phyloP scores from a whole-genome alignment of 1,140 invertebrate genomes.

The Papilio glaucus region DNA sequence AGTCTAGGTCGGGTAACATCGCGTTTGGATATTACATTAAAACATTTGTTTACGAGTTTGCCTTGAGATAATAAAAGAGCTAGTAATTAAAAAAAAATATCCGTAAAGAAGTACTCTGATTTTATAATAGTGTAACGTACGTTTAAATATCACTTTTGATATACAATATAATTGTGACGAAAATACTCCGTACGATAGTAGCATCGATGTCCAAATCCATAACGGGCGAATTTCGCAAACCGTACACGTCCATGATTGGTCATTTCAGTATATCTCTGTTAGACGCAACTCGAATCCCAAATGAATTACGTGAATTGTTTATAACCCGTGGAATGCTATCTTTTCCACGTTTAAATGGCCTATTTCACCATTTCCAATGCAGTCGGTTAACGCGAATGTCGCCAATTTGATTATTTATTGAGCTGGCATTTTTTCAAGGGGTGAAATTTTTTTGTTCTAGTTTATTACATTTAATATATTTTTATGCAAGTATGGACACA shows the following conservation, averaged over 20 bases:
- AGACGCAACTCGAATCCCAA: constrained; percentile 65
- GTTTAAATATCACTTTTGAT: constrained; percentile 3
- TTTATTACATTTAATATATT: too few species aligned
- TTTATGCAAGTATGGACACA: too few species aligned
- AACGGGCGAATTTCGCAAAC: constrained; percentile 52
- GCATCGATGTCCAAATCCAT: constrained; percentile 52
- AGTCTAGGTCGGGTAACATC: too few species aligned
- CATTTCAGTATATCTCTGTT: constrained; percentile 78
- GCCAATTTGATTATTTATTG: not conserved
- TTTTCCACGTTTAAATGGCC: constrained; percentile 24
- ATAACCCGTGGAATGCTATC: constrained; percentile 48
- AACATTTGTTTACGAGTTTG: too few species aligned
- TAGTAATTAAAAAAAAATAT: too few species aligned
- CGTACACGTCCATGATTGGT: constrained; percentile 73
- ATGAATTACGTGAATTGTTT: constrained; percentile 69
- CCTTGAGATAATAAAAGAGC: too few species aligned
- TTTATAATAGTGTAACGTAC: too few species aligned
- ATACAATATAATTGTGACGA: constrained; percentile 14
- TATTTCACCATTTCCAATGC: constrained; percentile 18
- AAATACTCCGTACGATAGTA: constrained; percentile 47
- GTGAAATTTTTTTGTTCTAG: too few species aligned
- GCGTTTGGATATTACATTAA: too few species aligned
- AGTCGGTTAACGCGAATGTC: not conserved
- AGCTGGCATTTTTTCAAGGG: not conserved
- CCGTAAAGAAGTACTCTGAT: too few species aligned